Conservation (phyloP, 2,113 vertebrate species). For the Epinephelus fuscoguttatus region DNA sequence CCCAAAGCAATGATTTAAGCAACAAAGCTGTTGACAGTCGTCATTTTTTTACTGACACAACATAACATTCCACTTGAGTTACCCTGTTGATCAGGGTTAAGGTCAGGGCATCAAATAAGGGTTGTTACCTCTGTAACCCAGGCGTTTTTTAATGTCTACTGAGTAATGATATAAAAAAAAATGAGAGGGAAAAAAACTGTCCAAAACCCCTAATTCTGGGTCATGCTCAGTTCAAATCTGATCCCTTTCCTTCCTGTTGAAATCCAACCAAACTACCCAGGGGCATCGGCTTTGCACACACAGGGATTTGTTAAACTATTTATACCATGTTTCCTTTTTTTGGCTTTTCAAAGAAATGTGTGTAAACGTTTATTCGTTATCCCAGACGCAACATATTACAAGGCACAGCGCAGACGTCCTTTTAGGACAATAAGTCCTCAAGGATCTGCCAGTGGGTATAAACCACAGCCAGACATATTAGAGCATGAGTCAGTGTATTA, state of each 20-base stretch:
- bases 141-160: background rate
- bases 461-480: conserved; percentile 21
- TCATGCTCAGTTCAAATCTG: conserved; percentile 38
- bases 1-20: background rate
- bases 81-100: background rate
- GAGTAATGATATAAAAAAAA: background rate
- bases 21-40: background rate
- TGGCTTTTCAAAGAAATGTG: conserved; percentile 22
- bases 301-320: conserved; percentile 44
- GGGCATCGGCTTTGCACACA: conserved; percentile 3
- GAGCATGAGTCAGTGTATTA: conserved; percentile 52
- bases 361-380: conserved; percentile 40
- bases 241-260: conserved; percentile 32
- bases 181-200: background rate
- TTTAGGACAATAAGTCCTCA: conserved; percentile 37
- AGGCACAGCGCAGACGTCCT: conserved; percentile 10
- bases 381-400: conserved; percentile 18
- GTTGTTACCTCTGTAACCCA: background rate
- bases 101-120: background rate
- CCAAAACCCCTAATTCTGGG: background rate
- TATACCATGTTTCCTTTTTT: conserved; percentile 19
- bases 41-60: background rate
- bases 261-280: conserved; percentile 30
- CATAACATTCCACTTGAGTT: background rate
- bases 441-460: conserved; percentile 24